Conservation (phyloP, 23 tunicate genomes). For the Oikopleura dioica region DNA sequence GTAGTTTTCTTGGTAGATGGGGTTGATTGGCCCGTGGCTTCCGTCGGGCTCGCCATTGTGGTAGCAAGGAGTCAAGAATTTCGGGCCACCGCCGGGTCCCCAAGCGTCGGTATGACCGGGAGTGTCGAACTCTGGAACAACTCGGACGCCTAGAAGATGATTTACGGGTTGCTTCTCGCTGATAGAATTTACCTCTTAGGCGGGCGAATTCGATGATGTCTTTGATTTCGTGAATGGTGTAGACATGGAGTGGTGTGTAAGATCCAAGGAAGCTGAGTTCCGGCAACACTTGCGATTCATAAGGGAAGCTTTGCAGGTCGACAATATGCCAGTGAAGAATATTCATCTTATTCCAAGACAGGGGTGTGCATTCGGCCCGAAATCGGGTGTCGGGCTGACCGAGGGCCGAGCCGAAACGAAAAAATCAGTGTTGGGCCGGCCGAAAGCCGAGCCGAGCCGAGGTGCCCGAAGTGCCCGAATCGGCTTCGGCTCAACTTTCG, state of each 20-base stretch:
- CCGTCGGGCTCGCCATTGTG: neutral
- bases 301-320: slow-evolving; percentile 81
- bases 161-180: too few relatives aligned
- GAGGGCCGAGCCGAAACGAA: too few relatives aligned
- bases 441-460: too few relatives aligned
- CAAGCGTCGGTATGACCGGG: slow-evolving; percentile 81
- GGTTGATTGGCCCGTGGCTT: neutral
- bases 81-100: slow-evolving; percentile 66
- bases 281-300: slow-evolving; percentile 40
- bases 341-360: slow-evolving; percentile 66
- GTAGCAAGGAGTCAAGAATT: slow-evolving; percentile 57
- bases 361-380: too few relatives aligned
- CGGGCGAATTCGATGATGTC: slow-evolving; percentile 69
- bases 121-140: slow-evolving; percentile 92
- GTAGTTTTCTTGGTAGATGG: slow-evolving; percentile 13
- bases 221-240: neutral
- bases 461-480: too few relatives aligned
- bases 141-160: slow-evolving; percentile 26
- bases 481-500: too few relatives aligned
- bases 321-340: slow-evolving; percentile 92
- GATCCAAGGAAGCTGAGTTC: slow-evolving; percentile 26
- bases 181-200: too few relatives aligned
- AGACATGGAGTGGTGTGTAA: neutral
- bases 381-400: too few relatives aligned
- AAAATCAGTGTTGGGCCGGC: too few relatives aligned